Percentiles rank a stretch among this genome's conserved stretches.
Conservation (phyloP, 2,888 invertebrate species). For the Graphium colonna region DNA sequence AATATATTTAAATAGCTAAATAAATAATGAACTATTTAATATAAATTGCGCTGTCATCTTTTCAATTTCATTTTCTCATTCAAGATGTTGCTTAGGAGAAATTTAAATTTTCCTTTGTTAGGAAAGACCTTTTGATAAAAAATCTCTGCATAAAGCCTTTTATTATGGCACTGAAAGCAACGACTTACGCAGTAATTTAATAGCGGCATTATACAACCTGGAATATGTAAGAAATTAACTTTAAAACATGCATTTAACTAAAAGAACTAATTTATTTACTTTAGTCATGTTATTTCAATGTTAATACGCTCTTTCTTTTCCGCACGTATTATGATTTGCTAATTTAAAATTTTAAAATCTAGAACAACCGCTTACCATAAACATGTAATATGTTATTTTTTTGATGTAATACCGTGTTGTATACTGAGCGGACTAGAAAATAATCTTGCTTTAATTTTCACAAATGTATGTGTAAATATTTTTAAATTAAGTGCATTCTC, state of each 20-base stretch:
- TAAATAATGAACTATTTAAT: neutral
- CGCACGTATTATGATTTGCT: no score
- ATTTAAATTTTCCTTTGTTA: constrained; percentile 14
- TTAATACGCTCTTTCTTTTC: no score
- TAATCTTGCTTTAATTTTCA: no score
- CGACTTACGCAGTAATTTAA: constrained; percentile 1
- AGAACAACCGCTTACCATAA: no score
- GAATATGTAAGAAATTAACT: neutral
- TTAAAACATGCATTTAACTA: neutral
- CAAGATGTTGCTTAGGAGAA: constrained; percentile 8
- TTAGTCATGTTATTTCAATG: no score
- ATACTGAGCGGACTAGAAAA: no score
- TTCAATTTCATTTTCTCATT: constrained; percentile 4
- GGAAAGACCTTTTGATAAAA: constrained; percentile 8
- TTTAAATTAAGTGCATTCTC: no score
- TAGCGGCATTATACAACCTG: neutral
- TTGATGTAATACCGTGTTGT: no score
- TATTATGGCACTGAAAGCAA: constrained; percentile 7
- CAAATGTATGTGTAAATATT: no score
- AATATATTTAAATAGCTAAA: neutral
- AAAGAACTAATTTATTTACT: neutral
- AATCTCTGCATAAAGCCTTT: constrained; percentile 5
- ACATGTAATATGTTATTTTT: no score
- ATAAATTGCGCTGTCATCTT: neutral
- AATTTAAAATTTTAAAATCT: no score